phyloP scores from a whole-genome alignment of 2,888 invertebrate species.

The Lepetodrilus schrolli region DNA sequence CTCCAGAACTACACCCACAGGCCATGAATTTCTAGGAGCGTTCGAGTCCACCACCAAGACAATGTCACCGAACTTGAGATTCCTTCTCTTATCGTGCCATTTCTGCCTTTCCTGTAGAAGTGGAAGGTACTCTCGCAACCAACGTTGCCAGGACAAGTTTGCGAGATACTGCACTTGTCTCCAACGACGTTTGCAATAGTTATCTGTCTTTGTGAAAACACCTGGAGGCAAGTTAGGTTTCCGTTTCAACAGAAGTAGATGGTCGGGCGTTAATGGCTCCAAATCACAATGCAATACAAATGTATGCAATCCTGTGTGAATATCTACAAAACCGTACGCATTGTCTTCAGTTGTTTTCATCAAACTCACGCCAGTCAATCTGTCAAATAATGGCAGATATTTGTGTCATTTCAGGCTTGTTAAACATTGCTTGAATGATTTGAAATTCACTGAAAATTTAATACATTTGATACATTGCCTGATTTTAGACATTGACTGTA shows the following conservation, averaged over 20 bases:
- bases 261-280: conserved; percentile 14
- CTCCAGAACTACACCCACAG: background rate
- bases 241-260: background rate
- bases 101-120: background rate
- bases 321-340: too few species aligned
- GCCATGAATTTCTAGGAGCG: background rate
- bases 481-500: too few species aligned
- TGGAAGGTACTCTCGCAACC: background rate
- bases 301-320: too few species aligned
- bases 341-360: too few species aligned
- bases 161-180: conserved; percentile 28
- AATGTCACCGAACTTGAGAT: background rate
- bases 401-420: too few species aligned
- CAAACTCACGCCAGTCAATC: too few species aligned
- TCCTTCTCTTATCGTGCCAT: background rate
- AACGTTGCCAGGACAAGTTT: conserved; percentile 3
- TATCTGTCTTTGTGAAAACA: background rate
- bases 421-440: too few species aligned
- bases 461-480: too few species aligned
- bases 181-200: conserved; percentile 8
- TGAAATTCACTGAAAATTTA: too few species aligned
- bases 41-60: background rate
- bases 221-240: conserved; percentile 7
- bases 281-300: background rate
- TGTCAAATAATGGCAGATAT: too few species aligned